phyloP scores from a whole-genome alignment of 1,140 invertebrate species.

The Vanessa tameamea region DNA sequence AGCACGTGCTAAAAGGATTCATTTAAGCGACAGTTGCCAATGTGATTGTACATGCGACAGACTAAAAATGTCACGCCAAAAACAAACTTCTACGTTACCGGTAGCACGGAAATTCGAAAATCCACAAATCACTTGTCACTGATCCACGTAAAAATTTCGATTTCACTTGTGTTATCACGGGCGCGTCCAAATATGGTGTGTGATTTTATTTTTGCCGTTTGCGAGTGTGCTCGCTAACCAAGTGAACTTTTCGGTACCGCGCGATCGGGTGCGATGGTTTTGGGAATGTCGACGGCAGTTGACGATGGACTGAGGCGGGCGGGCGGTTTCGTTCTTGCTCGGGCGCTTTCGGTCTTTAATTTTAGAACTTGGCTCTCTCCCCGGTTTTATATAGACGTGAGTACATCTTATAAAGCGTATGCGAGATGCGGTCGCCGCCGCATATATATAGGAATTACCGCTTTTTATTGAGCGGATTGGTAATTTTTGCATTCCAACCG shows the following conservation, averaged over 20 bases:
- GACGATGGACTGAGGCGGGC: slow-evolving; percentile 75
- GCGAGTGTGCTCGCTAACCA: slow-evolving; percentile 43
- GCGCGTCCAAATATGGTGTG: slow-evolving; percentile 59
- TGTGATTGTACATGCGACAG: slow-evolving; percentile 39
- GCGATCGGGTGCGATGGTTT: slow-evolving; percentile 62
- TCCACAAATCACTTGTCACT: slow-evolving; percentile 71
- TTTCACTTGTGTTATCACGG: slow-evolving; percentile 56
- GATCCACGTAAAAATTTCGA: slow-evolving; percentile 52
- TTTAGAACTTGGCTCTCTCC: slow-evolving; percentile 79
- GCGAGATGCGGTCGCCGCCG: slow-evolving; percentile 67
- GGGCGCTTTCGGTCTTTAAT: slow-evolving; percentile 71
- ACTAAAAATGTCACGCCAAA: slow-evolving; percentile 38
- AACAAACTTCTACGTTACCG: slow-evolving; percentile 55
- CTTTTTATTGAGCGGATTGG: slow-evolving; percentile 74
- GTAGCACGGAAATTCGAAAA: slow-evolving; percentile 61
- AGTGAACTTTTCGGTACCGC: slow-evolving; percentile 63
- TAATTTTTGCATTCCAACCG: slow-evolving; percentile 69
- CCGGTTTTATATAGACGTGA: slow-evolving; percentile 80
- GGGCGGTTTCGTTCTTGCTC: slow-evolving; percentile 70
- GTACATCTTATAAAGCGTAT: slow-evolving; percentile 79
- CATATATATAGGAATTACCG: slow-evolving; percentile 77
- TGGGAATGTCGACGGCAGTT: slow-evolving; percentile 72
- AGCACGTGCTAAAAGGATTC: slow-evolving; percentile 50
- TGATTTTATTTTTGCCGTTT: slow-evolving; percentile 58
- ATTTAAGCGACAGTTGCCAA: slow-evolving; percentile 35